Percentiles rank a stretch among this genome's conserved stretches.
These are phyloP conservation scores for Pampusana beccarii DNA, from an alignment of 2,113 vertebrate genomes.

Conservation along the genomic window DNA sequence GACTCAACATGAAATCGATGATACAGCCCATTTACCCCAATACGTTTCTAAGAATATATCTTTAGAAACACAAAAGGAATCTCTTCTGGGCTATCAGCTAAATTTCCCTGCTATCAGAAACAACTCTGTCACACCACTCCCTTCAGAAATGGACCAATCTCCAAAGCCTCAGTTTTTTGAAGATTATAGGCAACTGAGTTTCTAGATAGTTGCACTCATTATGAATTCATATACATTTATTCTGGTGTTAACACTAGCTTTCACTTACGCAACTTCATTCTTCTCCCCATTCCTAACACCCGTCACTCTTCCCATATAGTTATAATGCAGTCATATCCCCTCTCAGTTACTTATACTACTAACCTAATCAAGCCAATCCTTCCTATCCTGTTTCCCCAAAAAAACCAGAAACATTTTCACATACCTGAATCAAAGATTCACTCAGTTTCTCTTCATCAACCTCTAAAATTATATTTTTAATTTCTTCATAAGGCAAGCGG, in stretches of 20 bases:
- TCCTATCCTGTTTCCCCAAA: background rate
- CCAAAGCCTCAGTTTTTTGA: background rate
- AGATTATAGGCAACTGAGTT: background rate
- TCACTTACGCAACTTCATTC: background rate
- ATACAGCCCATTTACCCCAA: background rate
- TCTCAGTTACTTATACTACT: conserved; percentile 4
- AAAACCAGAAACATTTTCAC: background rate
- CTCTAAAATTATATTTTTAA: conserved; percentile 91
- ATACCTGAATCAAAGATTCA: conserved; percentile 97
- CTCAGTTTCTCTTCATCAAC: conserved; percentile 92
- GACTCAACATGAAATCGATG: background rate
- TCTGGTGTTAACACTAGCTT: background rate
- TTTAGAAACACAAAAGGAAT: background rate
- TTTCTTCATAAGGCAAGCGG: conserved; percentile 96
- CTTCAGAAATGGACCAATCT: background rate
- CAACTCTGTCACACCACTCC: background rate
- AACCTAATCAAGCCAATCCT: conserved; percentile 7
- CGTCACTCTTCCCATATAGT: background rate
- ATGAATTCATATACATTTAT: background rate
- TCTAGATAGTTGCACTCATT: background rate
- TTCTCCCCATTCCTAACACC: background rate
- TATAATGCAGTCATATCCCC: background rate
- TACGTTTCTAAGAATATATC: background rate
- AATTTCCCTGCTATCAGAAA: background rate
- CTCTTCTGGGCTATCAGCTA: background rate